These are phyloP conservation scores for Pteria penguin DNA, from an alignment of 2,888 invertebrate species.

Conservation along the genomic window DNA sequence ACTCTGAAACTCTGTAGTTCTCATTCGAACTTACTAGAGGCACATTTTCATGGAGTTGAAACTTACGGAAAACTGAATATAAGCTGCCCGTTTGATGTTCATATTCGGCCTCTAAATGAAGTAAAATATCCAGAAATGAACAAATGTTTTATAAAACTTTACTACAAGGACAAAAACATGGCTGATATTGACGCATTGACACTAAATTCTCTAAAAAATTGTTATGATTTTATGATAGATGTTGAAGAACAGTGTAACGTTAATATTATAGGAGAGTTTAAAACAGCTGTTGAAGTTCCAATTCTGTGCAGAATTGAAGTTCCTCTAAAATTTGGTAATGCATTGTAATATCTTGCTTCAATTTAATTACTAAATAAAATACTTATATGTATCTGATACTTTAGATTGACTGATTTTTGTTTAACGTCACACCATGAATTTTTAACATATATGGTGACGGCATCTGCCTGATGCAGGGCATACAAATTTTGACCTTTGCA, in stretches of 20 bases:
- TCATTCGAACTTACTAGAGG: neutral
- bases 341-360: neutral
- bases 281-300: neutral
- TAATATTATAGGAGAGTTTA: neutral
- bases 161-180: neutral
- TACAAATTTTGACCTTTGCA: no score
- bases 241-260: neutral
- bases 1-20: neutral
- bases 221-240: neutral
- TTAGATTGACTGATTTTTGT: no score
- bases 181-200: neutral
- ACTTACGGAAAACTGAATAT: neutral
- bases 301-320: neutral
- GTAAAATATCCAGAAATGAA: neutral
- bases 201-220: neutral
- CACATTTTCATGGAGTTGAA: neutral
- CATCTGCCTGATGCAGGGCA: no score
- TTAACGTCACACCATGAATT: no score
- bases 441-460: no score
- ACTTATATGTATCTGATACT: no score
- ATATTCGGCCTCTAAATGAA: neutral
- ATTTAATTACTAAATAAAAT: no score
- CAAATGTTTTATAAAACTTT: neutral
- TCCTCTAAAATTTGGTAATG: neutral
- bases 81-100: neutral